Evolutionary conservation across 2,113 vertebrate genomes (phyloP).

Genomic region (Romanogobio albipinnatus): DNA sequence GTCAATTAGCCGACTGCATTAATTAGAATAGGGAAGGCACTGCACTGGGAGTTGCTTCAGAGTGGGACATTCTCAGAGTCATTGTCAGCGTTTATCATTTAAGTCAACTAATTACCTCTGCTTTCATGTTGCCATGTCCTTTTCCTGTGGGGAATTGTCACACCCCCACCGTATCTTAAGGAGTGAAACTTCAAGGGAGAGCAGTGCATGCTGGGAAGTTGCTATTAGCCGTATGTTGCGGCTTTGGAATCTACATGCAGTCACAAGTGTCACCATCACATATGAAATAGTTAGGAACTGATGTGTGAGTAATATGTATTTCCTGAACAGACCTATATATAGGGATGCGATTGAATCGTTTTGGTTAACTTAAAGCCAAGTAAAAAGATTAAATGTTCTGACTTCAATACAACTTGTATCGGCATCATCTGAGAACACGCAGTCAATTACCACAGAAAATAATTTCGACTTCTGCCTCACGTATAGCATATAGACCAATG

Average conservation of each 20-base stretch:
- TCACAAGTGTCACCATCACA: neutral
- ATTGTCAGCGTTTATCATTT: constrained; percentile 37
- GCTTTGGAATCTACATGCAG: constrained; percentile 21
- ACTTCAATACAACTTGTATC: neutral
- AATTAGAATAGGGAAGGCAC: constrained; percentile 44
- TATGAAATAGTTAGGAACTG: neutral
- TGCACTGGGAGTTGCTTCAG: constrained; percentile 36
- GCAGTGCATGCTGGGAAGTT: constrained; percentile 50
- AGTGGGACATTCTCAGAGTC: constrained; percentile 22
- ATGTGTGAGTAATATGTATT: neutral
- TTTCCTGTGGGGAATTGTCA: constrained; percentile 50
- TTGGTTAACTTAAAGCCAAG: neutral
- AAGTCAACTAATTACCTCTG: constrained; percentile 53
- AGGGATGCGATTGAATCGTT: neutral
- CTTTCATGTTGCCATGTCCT: constrained; percentile 46
- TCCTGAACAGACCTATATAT: neutral
- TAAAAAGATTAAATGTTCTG: neutral
- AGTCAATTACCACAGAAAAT: no score
- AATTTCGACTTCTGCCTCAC: no score
- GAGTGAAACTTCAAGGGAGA: constrained; percentile 44
- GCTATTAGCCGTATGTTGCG: constrained; percentile 34
- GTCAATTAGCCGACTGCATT: constrained; percentile 52
- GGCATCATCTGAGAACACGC: no score
- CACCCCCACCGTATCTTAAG: constrained; percentile 38
- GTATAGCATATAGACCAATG: no score